Evolutionary conservation across 2,797 vertebrate species (phyloP), one percentile per base, ranked within the genome.

Genomic region (Morus bassanus): DNA sequence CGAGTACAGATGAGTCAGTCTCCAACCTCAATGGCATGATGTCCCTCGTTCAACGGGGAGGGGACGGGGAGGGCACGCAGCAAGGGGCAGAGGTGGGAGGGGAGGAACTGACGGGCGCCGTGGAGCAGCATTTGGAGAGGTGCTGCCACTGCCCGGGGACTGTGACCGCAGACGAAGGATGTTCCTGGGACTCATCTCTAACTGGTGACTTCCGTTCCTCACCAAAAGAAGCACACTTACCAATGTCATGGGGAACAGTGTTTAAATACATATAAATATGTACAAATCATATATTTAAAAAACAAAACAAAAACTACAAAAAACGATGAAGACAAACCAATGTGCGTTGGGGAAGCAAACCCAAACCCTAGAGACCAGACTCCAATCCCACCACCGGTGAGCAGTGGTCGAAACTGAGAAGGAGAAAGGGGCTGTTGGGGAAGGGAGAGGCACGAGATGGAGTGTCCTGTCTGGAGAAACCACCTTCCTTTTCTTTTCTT

Each of bases 1-100:
- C 98, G 99, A 97, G 98, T 99, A 96, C 99, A 99, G 98, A 99
- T 99, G 98, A 99, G 98, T 97, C 99, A 99, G 97, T 99, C 99
- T 33, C 98, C 99, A 3, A 99, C 99, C 6, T 98, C 98, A 24
- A 98, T 99, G 98, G 99, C 99, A 98, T 99, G 99, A 99, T 22
- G 39, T 93, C 96, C 93, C 93, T 92, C 13, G 9, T 93, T 89
- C 50, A 11, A 35, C 4, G 39, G 90, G 95, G 95, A 93, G 76
- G 96, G 96, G 43, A 57, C 1, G 17, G 97, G 96, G 96, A 97
- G 96, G 97, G 97, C 77, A 68, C 7, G 35, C 94, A 92, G 94
- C 17, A 7, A 95, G 94, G 86, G 95, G 87, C 90, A 60, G 91
- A 85, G 92, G 45, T 69, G 96, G 96, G 95, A 96, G 95, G 96